Evolutionary conservation across 2,113 vertebrate genomes (phyloP), one percentile per base, ranked within the genome.

Genomic region (Gadus macrocephalus): DNA sequence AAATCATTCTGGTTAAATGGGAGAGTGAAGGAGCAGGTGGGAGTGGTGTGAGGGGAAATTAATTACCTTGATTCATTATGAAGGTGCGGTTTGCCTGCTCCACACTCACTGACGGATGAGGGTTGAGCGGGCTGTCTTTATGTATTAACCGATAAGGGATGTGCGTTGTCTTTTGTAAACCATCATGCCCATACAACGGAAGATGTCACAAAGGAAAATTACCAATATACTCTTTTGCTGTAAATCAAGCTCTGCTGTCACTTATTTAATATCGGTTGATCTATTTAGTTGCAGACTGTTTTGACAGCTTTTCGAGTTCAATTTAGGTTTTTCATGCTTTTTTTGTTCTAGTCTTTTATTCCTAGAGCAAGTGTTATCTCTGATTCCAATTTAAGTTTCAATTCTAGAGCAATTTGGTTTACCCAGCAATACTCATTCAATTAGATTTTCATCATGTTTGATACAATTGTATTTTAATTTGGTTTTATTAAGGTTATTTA

Each of bases 11-110:
- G 56, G 79, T 56, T 38, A 28, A 80, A 71, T 28, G 15, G 22
- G 64, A 49, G 38, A 69, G 60, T 69, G 59, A 12, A 81, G 42
- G 42, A 73, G 80, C 27, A 19, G 74, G 9, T 71, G 66, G 63
- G 25, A 74, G 66, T 65, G 35, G 42, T 15, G 16, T 27, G n/a
- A 66, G 42, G 66, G 3, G 22, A 73, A 67, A 66, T 56, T 0
- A 22, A 53, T 7, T 49, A 20, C 58, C 56, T 63, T 35, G 2
- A 35, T 60, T 28, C 67, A 60, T 56, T 28, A 53, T 31, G 27
- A 56, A n/a, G 25, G 53, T 20, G 25, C 38, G n/a, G 8, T 27
- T 27, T 25, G 27, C 25, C 17, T n/a, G 16, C 53, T 27, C 25
- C 3, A 19, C 53, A 6, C 66, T 67, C 15, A 17, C 53, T 22